Percentiles rank a stretch among this genome's conserved stretches.
Evolutionary conservation across 2,888 invertebrate species (phyloP).

Genomic region (Lasioglossum villosulum): DNA sequence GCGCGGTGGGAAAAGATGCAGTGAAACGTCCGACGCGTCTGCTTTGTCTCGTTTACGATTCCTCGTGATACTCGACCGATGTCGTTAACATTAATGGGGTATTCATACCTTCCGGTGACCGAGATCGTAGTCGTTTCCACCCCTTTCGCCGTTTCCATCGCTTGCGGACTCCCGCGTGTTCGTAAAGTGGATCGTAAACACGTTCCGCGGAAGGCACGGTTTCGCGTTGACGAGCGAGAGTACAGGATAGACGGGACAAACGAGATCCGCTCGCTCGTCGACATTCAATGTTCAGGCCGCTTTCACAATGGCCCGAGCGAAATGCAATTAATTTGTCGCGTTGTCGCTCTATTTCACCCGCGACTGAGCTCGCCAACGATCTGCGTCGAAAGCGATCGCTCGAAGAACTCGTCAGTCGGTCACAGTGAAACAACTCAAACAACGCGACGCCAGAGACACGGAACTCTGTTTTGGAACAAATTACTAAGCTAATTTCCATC

Average conservation of each 20-base stretch:
- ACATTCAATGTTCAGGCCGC: neutral
- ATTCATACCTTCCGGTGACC: conserved; percentile 20
- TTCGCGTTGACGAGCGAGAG: neutral
- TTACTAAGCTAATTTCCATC: no score
- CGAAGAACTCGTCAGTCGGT: neutral
- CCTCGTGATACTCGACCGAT: conserved; percentile 5
- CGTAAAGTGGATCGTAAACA: conserved; percentile 61
- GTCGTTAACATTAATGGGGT: conserved; percentile 36
- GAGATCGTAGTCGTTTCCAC: conserved; percentile 12
- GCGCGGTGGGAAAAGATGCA: neutral
- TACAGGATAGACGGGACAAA: neutral
- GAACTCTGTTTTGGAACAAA: no score
- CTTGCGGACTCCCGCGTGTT: neutral
- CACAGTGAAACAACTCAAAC: neutral
- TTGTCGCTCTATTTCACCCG: conserved; percentile 12
- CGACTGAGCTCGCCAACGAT: neutral
- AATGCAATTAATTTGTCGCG: conserved; percentile 33
- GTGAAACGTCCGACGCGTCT: neutral
- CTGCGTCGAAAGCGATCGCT: conserved; percentile 8
- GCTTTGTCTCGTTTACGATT: neutral
- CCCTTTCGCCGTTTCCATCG: conserved; percentile 2
- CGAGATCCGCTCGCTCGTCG: conserved; percentile 15
- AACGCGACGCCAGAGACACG: no score
- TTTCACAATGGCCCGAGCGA: neutral
- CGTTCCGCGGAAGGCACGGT: neutral